Percentiles rank a stretch among this genome's conserved stretches.
phyloP scores from a whole-genome alignment of 1,140 invertebrate genomes.

The Eulimnadia texana region DNA sequence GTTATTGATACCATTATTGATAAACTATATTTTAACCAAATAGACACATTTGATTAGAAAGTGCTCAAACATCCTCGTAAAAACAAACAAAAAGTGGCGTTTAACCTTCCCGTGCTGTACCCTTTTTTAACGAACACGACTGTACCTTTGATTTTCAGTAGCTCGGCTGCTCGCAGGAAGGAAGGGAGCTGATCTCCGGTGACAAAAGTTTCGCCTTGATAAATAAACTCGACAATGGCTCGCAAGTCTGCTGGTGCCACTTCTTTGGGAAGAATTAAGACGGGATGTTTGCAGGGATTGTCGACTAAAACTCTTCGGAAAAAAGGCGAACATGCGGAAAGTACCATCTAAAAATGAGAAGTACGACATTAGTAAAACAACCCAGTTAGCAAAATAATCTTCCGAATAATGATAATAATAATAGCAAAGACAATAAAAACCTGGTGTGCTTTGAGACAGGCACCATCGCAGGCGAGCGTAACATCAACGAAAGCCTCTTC shows the following conservation, averaged over 20 bases:
- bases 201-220: slow-evolving; percentile 34
- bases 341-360: slow-evolving; percentile 33
- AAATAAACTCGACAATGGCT: slow-evolving; percentile 54
- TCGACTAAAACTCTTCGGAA: slow-evolving; percentile 48
- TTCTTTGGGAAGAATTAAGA: slow-evolving; percentile 48
- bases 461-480: slow-evolving; percentile 70
- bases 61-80: too few species aligned
- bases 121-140: too few species aligned
- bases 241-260: slow-evolving; percentile 50
- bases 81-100: too few species aligned
- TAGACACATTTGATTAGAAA: too few species aligned
- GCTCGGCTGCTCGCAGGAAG: slow-evolving; percentile 15
- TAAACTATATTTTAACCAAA: too few species aligned
- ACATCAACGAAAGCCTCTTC: slow-evolving; percentile 80
- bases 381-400: not conserved
- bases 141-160: slow-evolving; percentile 18
- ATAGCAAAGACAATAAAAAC: slow-evolving; percentile 24
- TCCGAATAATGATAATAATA: too few species aligned
- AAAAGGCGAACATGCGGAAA: slow-evolving; percentile 58
- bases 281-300: slow-evolving; percentile 65
- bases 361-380: not conserved
- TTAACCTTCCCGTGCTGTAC: too few species aligned
- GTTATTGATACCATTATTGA: too few species aligned
- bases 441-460: slow-evolving; percentile 77
- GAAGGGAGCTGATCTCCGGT: slow-evolving; percentile 16